Evolutionary conservation across 2,888 invertebrate genomes (phyloP), one percentile per base, ranked within the genome.

Genomic region (Tridacna crocea): DNA sequence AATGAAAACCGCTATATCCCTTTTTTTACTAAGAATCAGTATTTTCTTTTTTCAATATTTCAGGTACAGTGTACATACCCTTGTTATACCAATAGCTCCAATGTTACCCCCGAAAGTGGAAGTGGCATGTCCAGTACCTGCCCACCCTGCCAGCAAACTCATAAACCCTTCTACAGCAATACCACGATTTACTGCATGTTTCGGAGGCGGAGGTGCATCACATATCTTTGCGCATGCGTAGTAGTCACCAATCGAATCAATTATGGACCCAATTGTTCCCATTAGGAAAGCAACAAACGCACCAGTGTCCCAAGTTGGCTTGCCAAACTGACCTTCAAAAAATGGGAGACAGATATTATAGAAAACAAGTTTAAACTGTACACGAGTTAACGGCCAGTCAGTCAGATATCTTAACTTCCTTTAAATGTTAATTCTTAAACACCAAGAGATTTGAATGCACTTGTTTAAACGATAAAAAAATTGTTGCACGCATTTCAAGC

Each of bases 111-210:
- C 86, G 55, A 84, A 86, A 4, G 86, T 86, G 26, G 86, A 86
- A 15, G 86, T 86, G 8, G 86, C 86, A 75, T 86, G 86, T 17
- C 83, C 86, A 0, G 86, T 84, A 15, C 86, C 86, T 0, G 86
- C 86, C 86, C 86, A 86, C 0, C 86, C 86, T 13, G 86, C 83
- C 19, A 86, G 68, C 24, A 86, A 76, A 72, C 83, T 84, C 86
- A 86, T 86, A 15, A 86, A 84, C 0, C 86, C 86, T 77, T 86
- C 86, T n/a, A 86, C 80, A 2, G 86, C 86, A 26, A 86, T 86
- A 15, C 91, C 91, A 51, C 98, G 96, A 94, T 98, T 98, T 89
- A 98, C 97, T 0, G 97, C 97, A 93, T 97, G 97, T 15, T 97
- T 95, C 0, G 98, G 98, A 0, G 98, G 98, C 0, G 97, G 96